Percentiles rank a stretch among this genome's conserved stretches.
phyloP scores from a whole-genome alignment of 1,140 invertebrate genomes.

The Manduca sexta region DNA sequence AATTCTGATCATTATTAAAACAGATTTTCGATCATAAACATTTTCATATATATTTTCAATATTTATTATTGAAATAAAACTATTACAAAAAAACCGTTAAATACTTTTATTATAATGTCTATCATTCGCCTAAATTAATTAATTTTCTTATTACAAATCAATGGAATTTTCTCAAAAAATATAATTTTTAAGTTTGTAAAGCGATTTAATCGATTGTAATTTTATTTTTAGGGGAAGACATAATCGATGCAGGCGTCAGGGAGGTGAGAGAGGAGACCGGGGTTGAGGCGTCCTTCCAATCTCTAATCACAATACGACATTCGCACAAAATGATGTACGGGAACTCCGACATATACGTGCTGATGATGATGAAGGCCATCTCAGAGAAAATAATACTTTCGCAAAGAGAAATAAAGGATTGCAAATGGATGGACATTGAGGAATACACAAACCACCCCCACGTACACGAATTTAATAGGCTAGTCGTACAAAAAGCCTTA shows the following conservation, averaged over 20 bases:
- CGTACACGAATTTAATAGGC: slow-evolving; percentile 83
- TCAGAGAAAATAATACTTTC: slow-evolving; percentile 79
- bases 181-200: too few species aligned
- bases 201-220: not conserved
- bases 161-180: too few species aligned
- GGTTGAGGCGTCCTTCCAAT: slow-evolving; percentile 82
- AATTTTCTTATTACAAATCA: too few species aligned
- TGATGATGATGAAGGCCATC: slow-evolving; percentile 81
- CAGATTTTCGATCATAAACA: too few species aligned
- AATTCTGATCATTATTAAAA: too few species aligned
- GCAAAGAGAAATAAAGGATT: slow-evolving; percentile 82
- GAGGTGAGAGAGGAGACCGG: slow-evolving; percentile 95
- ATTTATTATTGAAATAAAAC: too few species aligned
- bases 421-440: slow-evolving; percentile 88
- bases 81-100: too few species aligned
- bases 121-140: not conserved
- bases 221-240: slow-evolving; percentile 80
- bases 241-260: slow-evolving; percentile 83
- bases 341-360: slow-evolving; percentile 90
- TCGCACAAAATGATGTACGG: slow-evolving; percentile 79
- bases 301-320: slow-evolving; percentile 85
- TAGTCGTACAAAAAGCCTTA: slow-evolving; percentile 78
- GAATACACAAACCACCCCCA: slow-evolving; percentile 82
- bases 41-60: too few species aligned
- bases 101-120: too few species aligned